Conservation (phyloP, 2,888 invertebrate species). For the Torymus tubicola region DNA sequence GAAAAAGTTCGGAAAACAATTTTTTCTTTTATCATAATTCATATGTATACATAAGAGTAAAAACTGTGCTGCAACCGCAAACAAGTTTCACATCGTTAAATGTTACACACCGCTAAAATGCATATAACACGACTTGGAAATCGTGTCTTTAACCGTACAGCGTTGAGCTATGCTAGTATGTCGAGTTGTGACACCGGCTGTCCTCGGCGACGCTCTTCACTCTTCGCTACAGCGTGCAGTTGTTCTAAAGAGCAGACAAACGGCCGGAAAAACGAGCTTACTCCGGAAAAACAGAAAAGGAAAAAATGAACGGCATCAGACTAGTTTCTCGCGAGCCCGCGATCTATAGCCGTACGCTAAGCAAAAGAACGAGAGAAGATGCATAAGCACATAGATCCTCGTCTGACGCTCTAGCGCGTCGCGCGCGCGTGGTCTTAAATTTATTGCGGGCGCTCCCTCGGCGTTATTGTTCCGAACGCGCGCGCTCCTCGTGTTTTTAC, state of each 20-base stretch:
- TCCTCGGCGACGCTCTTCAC: background rate
- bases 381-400: conserved; percentile 3
- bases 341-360: background rate
- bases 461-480: background rate
- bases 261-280: conserved; percentile 25
- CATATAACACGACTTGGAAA: background rate
- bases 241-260: background rate
- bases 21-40: too few relatives aligned
- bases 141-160: background rate
- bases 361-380: background rate
- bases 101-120: too few relatives aligned
- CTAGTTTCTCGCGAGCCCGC: background rate
- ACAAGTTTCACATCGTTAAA: too few relatives aligned
- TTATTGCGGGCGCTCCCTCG: conserved; percentile 19
- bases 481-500: background rate
- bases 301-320: background rate
- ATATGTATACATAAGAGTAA: too few relatives aligned
- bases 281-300: conserved; percentile 9
- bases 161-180: too few relatives aligned
- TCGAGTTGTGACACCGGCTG: conserved; percentile 28
- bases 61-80: too few relatives aligned
- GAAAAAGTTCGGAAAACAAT: too few relatives aligned
- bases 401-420: background rate
- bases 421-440: conserved; percentile 1
- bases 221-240: too few relatives aligned